Evolutionary conservation across 2,113 vertebrate genomes (phyloP), one percentile per base, ranked within the genome.

Genomic region (Cottus gobio): DNA sequence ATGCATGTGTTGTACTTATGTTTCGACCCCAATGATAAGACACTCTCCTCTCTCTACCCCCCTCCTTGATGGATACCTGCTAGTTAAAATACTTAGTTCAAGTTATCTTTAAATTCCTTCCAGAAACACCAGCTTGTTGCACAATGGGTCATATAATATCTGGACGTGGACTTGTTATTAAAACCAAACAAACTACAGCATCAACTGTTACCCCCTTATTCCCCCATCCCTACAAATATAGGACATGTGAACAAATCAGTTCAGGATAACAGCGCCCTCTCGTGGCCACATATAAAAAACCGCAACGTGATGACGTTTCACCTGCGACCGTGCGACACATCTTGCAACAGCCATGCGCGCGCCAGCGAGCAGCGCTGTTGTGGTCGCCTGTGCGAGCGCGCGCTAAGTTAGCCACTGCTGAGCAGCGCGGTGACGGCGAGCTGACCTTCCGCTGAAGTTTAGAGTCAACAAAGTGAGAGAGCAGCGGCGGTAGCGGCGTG

Each of bases 301-400:
- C 0, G 28, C 57, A 71, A 34, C 68, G 82, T 87, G 78, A 77
- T 94, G 90, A 94, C 94, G 94, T 92, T 74, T 61, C 18, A 63
- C 1, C 16, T 76, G 93, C 90, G 91, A 93, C 93, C 3, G n/a
- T n/a, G n/a, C n/a, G n/a, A n/a, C n/a, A 31, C 34, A 16, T n/a
- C 44, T 42, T 30, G 65, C 70, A 67, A 44, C 66, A 79, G 63
- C 44, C 89, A 91, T 42, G 92, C 90, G 90, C 79, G 92, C 90
- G 90, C 79, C 78, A 73, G 1, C 15, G 15, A 22, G 7, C 58
- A 67, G 5, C 56, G 26, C 39, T 87, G 80, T 90, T 92, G 44
- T 86, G 37, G 28, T 28, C 15, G 26, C 9, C 2, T 9, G 12
- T 9, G 42, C 9, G 20, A 10, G 34, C 4, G 42, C 20, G 44